These are phyloP conservation scores for Dicrostonyx torquatus DNA, from an alignment of 2,797 vertebrate species.

Conservation along the genomic window DNA sequence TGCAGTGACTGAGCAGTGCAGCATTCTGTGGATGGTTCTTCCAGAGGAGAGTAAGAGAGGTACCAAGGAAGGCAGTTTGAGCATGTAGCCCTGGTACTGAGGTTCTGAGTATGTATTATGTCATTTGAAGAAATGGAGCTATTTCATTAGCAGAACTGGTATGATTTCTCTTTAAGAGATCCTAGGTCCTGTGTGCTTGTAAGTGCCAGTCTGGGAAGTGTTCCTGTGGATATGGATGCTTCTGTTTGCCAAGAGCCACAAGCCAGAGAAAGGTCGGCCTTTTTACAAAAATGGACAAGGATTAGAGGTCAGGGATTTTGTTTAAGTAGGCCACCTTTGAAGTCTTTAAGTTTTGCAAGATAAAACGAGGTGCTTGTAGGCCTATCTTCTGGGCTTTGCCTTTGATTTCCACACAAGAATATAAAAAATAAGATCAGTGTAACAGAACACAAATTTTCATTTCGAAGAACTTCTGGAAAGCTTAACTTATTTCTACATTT, in stretches of 20 bases:
- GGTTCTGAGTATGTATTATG: not conserved
- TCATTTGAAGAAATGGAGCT: not conserved
- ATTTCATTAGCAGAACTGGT: not conserved
- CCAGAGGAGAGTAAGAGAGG: not conserved
- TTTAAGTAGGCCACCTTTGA: conserved; percentile 79
- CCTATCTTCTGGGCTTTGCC: conserved; percentile 60
- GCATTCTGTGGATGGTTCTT: no score
- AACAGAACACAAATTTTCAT: conserved; percentile 71
- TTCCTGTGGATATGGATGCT: conserved; percentile 7
- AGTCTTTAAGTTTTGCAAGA: conserved; percentile 71
- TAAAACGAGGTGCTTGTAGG: conserved; percentile 73
- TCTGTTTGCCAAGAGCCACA: not conserved
- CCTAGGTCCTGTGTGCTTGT: not conserved
- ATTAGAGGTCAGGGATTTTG: conserved; percentile 75
- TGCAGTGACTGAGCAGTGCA: not conserved
- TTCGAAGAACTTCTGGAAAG: conserved; percentile 57
- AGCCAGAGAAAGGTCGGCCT: conserved; percentile 55
- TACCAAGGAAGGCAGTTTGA: not conserved
- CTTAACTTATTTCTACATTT: conserved; percentile 54
- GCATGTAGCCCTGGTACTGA: not conserved
- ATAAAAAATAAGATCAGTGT: conserved; percentile 73
- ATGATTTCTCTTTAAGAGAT: not conserved
- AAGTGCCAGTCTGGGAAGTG: not conserved
- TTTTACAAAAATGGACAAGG: conserved; percentile 71
- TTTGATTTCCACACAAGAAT: conserved; percentile 74